phyloP scores from a whole-genome alignment of 2,888 invertebrate genomes.

The Bombylius major region DNA sequence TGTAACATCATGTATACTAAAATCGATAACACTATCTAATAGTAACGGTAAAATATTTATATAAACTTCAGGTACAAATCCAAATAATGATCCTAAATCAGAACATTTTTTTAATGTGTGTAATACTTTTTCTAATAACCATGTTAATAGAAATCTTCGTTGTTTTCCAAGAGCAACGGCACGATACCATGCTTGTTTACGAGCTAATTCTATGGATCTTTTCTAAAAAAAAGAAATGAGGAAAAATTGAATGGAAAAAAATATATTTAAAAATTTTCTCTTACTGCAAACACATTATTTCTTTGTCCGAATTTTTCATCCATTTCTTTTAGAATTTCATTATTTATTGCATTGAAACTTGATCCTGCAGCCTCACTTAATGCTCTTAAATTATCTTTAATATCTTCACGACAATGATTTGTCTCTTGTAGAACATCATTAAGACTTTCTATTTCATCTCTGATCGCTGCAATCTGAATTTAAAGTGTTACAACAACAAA shows the following conservation, averaged over 20 bases:
- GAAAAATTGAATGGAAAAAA: constrained; percentile 3
- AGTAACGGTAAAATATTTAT: constrained; percentile 41
- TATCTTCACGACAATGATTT: constrained; percentile 29
- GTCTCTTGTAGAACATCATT: constrained; percentile 34
- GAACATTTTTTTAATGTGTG: constrained; percentile 40
- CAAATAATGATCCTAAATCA: constrained; percentile 43
- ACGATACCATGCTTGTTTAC: constrained; percentile 53
- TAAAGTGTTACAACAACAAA: not conserved
- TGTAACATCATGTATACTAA: constrained; percentile 31
- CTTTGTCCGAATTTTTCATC: constrained; percentile 30
- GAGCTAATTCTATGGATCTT: constrained; percentile 44
- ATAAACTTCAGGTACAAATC: constrained; percentile 57
- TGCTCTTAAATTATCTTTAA: constrained; percentile 26
- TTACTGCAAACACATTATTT: constrained; percentile 33
- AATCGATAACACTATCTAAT: constrained; percentile 34
- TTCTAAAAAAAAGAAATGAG: constrained; percentile 23
- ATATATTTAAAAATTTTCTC: not conserved
- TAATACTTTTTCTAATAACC: constrained; percentile 41
- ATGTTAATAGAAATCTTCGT: constrained; percentile 42
- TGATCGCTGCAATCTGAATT: constrained; percentile 27
- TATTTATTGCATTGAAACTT: constrained; percentile 27
- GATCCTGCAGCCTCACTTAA: constrained; percentile 26
- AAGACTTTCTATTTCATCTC: constrained; percentile 33
- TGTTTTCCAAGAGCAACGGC: constrained; percentile 46
- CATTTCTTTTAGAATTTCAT: constrained; percentile 28